These are phyloP conservation scores for Lutraria lutraria DNA, from an alignment of 2,888 invertebrate genomes.

Conservation along the genomic window DNA sequence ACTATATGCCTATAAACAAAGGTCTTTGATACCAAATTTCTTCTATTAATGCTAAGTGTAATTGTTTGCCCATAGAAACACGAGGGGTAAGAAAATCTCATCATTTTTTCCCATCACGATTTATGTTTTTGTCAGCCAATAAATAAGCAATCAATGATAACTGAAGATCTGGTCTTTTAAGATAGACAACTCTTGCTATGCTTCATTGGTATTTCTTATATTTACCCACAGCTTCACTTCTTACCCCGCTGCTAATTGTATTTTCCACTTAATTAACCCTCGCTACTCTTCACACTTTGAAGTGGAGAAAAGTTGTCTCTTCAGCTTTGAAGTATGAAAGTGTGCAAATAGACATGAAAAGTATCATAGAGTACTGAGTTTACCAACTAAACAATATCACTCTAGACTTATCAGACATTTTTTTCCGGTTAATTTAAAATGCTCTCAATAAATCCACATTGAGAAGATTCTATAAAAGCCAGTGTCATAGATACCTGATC, in stretches of 20 bases:
- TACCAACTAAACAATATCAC: conserved; percentile 34
- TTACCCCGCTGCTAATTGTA: conserved; percentile 40
- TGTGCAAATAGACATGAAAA: conserved; percentile 26
- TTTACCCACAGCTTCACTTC: not conserved
- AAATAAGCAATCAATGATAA: not conserved
- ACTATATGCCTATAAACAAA: not conserved
- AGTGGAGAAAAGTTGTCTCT: conserved; percentile 40
- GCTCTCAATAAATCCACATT: not conserved
- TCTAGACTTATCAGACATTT: not conserved
- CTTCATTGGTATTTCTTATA: not conserved
- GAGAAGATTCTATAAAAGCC: not conserved
- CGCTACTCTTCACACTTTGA: conserved; percentile 49
- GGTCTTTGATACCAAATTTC: not conserved
- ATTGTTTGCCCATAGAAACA: not conserved
- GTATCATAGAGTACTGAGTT: conserved; percentile 16
- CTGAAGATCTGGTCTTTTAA: not conserved
- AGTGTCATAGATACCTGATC: not conserved
- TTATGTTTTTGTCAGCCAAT: conserved; percentile 13
- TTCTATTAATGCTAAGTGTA: not conserved
- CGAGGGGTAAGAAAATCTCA: not conserved
- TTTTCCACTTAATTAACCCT: conserved; percentile 54
- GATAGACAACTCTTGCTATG: conserved; percentile 10
- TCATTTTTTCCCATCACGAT: conserved; percentile 9
- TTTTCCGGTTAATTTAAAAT: conserved; percentile 6
- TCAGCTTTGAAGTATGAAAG: conserved; percentile 43